These are phyloP conservation scores for Pharmacophagus antenor DNA, from an alignment of 2,888 invertebrate genomes.

Conservation along the genomic window DNA sequence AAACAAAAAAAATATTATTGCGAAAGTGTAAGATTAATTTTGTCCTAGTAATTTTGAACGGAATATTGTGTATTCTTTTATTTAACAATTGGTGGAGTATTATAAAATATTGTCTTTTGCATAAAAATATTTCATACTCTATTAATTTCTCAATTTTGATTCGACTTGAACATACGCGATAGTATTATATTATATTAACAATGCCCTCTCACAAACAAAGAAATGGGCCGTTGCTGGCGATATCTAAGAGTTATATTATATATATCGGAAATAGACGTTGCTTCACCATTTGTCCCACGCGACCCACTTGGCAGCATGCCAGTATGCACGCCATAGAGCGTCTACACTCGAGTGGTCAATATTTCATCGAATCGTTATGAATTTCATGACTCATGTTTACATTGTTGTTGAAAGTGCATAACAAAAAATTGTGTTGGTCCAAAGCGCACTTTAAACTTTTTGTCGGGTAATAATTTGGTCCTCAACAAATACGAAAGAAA, in stretches of 20 bases:
- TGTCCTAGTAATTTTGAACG: too few relatives aligned
- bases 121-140: too few relatives aligned
- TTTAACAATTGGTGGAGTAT: too few relatives aligned
- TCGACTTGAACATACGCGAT: too few relatives aligned
- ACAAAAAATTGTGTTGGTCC: constrained; percentile 24
- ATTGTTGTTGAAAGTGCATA: constrained; percentile 34
- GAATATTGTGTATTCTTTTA: too few relatives aligned
- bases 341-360: constrained; percentile 43
- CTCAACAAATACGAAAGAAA: neutral
- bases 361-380: constrained; percentile 48
- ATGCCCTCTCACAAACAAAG: constrained; percentile 1
- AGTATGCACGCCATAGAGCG: constrained; percentile 50
- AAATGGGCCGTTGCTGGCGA: constrained; percentile 12
- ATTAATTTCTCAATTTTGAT: too few relatives aligned
- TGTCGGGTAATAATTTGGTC: neutral
- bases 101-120: too few relatives aligned
- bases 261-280: constrained; percentile 32
- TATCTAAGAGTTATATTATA: constrained; percentile 27
- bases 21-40: too few relatives aligned
- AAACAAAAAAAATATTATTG: too few relatives aligned
- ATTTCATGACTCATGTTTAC: constrained; percentile 35
- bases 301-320: constrained; percentile 70
- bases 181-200: too few relatives aligned
- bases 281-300: constrained; percentile 52
- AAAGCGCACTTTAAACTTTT: neutral